phyloP scores from a whole-genome alignment of 1,140 invertebrate species.

The Chymomyza costata region DNA sequence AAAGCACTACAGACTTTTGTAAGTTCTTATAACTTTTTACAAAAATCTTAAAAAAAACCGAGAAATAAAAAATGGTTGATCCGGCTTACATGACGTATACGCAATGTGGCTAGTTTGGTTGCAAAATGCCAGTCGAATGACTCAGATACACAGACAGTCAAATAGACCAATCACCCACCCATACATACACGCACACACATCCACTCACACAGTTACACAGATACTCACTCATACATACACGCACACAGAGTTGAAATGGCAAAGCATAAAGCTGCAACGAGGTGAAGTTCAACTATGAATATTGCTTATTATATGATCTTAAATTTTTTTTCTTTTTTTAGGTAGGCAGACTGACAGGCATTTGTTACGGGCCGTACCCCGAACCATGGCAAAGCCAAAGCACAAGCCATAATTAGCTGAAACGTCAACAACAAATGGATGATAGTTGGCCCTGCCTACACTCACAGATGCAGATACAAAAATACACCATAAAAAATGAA shows the following conservation, averaged over 20 bases:
- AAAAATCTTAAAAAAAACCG: too few relatives aligned
- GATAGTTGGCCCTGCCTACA: slow-evolving; percentile 31
- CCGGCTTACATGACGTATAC: slow-evolving; percentile 39
- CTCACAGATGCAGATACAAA: slow-evolving; percentile 6
- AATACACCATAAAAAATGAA: slow-evolving; percentile 22
- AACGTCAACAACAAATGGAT: slow-evolving; percentile 27
- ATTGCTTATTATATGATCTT: too few relatives aligned
- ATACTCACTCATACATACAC: neutral
- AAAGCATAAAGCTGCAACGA: slow-evolving; percentile 30
- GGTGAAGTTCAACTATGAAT: slow-evolving; percentile 62
- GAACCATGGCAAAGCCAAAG: slow-evolving; percentile 12
- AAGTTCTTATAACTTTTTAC: too few relatives aligned
- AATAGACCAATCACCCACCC: too few relatives aligned
- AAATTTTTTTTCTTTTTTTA: slow-evolving; percentile 23
- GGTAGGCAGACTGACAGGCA: slow-evolving; percentile 35
- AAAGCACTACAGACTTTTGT: too few relatives aligned
- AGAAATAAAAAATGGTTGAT: neutral
- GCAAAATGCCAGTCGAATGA: slow-evolving; percentile 35
- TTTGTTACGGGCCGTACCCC: slow-evolving; percentile 58
- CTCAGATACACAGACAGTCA: slow-evolving; percentile 25
- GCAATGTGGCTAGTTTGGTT: slow-evolving; percentile 28
- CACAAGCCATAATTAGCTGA: slow-evolving; percentile 43
- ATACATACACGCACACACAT: neutral
- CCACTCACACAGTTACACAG: slow-evolving; percentile 3
- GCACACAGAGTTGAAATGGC: neutral